phyloP scores from a whole-genome alignment of 2,113 vertebrate genomes.

The Tricholaema leucomelas region DNA sequence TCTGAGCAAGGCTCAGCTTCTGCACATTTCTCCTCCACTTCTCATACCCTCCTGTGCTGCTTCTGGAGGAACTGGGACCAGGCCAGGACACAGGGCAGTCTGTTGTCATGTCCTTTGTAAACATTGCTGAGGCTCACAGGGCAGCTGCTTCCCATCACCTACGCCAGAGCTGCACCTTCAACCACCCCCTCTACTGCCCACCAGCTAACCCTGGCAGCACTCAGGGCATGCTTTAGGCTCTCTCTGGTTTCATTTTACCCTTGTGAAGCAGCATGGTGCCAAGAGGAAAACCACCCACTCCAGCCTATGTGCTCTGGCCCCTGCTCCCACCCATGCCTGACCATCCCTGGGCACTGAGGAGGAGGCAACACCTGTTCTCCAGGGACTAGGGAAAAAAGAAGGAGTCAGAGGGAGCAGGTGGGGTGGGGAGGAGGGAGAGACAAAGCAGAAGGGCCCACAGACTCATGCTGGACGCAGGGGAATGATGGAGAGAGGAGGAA shows the following conservation, averaged over 20 bases:
- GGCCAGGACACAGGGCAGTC: background rate
- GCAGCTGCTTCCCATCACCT: background rate
- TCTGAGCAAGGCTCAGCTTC: background rate
- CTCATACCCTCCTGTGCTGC: background rate
- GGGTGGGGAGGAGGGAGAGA: background rate
- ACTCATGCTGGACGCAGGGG: fast-evolving
- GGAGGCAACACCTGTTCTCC: background rate
- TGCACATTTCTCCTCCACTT: background rate
- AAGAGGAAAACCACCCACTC: background rate
- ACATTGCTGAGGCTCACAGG: background rate
- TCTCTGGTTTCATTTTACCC: background rate
- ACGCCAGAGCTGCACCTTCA: background rate
- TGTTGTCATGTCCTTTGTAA: background rate
- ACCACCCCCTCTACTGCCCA: background rate
- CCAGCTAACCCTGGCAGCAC: background rate
- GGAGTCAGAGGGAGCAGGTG: background rate
- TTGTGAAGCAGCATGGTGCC: background rate
- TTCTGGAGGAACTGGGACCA: background rate
- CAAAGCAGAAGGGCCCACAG: background rate
- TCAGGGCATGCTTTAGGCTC: background rate
- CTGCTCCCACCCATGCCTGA: background rate
- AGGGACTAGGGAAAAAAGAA: background rate
- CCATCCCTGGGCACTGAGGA: background rate
- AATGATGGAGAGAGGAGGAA: background rate
- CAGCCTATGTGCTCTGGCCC: background rate